phyloP scores from a whole-genome alignment of 2,888 invertebrate genomes.

The Pristionchus maxplancki region DNA sequence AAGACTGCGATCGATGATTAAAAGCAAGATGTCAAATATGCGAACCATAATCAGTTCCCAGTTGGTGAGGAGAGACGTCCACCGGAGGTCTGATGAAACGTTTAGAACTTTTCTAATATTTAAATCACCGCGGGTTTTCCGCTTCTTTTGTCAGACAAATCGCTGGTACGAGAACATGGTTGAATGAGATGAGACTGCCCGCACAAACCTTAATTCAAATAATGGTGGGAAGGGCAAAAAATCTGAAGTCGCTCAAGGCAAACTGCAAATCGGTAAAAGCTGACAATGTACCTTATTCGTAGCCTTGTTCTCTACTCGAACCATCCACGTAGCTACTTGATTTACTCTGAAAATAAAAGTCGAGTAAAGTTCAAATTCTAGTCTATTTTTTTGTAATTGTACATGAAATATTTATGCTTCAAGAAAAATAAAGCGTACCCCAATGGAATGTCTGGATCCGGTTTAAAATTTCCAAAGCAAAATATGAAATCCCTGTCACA shows the following conservation, averaged over 20 bases:
- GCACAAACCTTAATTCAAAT: not conserved
- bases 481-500: too few species aligned
- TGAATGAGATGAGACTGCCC: not conserved
- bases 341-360: not conserved
- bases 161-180: not conserved
- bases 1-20: not conserved
- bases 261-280: not conserved
- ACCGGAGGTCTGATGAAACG: not conserved
- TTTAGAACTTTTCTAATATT: not conserved
- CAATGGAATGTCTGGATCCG: too few species aligned
- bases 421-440: too few species aligned
- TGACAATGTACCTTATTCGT: not conserved
- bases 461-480: too few species aligned
- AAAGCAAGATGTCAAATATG: not conserved
- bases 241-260: too few species aligned
- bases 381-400: too few species aligned
- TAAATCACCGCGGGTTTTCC: not conserved
- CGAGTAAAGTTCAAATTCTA: too few species aligned
- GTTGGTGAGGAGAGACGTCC: not conserved
- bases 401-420: too few species aligned
- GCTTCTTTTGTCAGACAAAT: not conserved
- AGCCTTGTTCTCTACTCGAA: not conserved
- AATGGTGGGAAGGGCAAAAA: not conserved
- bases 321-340: not conserved
- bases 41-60: not conserved